These are phyloP conservation scores for Syrphus vitripennis DNA, from an alignment of 2,888 invertebrate genomes.

Conservation along the genomic window DNA sequence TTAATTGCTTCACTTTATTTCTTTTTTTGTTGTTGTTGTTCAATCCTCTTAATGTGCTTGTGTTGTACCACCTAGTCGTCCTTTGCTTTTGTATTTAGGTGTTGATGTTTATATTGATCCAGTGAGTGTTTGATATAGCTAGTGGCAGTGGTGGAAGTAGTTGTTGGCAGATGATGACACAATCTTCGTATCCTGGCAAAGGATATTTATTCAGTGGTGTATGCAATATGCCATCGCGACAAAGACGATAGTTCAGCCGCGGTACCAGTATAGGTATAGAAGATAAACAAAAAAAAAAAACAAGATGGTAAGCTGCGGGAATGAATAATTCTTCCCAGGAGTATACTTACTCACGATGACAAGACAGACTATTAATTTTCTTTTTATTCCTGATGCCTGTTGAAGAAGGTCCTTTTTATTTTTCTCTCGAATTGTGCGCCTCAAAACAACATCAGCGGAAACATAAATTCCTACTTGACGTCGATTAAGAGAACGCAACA, in stretches of 20 bases:
- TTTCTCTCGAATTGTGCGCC: background rate
- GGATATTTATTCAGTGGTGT: slow-evolving; percentile 66
- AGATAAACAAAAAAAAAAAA: slow-evolving; percentile 15
- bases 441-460: slow-evolving; percentile 49
- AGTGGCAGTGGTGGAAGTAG: slow-evolving; percentile 15
- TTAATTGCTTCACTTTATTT: slow-evolving; percentile 29
- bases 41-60: slow-evolving; percentile 23
- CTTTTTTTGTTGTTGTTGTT: background rate
- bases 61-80: background rate
- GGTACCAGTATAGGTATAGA: background rate
- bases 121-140: slow-evolving; percentile 44
- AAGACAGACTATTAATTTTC: slow-evolving; percentile 63
- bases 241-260: background rate
- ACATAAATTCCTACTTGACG: slow-evolving; percentile 63
- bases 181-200: slow-evolving; percentile 57
- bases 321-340: slow-evolving; percentile 64
- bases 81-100: background rate
- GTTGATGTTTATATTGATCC: slow-evolving; percentile 60
- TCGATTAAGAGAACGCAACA: slow-evolving; percentile 54
- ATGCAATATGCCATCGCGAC: slow-evolving; percentile 58
- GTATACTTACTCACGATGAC: slow-evolving; percentile 45
- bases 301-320: slow-evolving; percentile 35
- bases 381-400: slow-evolving; percentile 32
- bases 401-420: slow-evolving; percentile 50
- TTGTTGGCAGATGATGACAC: slow-evolving; percentile 46